Base-by-base conservation (phyloP, 2,888 invertebrate genomes). In the Melanophora roralis region DNA sequence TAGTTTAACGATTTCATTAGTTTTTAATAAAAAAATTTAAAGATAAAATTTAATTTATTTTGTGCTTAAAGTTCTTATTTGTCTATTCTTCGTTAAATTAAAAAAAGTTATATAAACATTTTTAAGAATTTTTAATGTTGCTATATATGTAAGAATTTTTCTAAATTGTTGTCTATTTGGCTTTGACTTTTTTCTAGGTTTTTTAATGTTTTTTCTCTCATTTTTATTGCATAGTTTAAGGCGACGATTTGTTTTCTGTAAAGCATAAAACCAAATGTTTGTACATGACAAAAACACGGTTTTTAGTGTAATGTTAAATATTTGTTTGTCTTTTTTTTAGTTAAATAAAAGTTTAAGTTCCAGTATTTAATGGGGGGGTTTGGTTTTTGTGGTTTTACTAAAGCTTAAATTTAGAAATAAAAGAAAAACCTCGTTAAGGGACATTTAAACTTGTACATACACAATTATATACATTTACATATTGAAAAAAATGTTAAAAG, bases 201-300 rank as follows among this genome's bases (percentile, higher is more conserved):
- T 27, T 27, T 5, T 5, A n/a, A 5, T 1, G 8, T 23, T 38
- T 38, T 16, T 14, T 14, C 6, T 14, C 40, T n/a, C 43, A 16
- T 45, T 2, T 45, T 19, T 45, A 45, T 51, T 43, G 59, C 74
- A 59, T 59, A 67, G 43, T 74, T 74, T 74, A 67, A 67, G 74
- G 74, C 53, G 51, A 9, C 16, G 40, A 60, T 38, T 27, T 32
- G 4, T 51, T 40, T 51, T 55, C 45, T 64, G 51, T 21, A 36
- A 21, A 8, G n/a, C 12, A 23, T 36, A 9, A 47, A 72, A 45
- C 9, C 11, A 45, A 62, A 67, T 45, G 47, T 65, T 64, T 45
- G 27, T 32, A 51, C 51, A 71, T 51, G 65, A 51, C 51, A 60
- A 51, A n/a, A 71, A 60, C 5, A 21, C 60, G 40, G 59, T 49